These are phyloP conservation scores for Hybognathus amarus DNA, from an alignment of 2,797 vertebrate species.

Conservation along the genomic window DNA sequence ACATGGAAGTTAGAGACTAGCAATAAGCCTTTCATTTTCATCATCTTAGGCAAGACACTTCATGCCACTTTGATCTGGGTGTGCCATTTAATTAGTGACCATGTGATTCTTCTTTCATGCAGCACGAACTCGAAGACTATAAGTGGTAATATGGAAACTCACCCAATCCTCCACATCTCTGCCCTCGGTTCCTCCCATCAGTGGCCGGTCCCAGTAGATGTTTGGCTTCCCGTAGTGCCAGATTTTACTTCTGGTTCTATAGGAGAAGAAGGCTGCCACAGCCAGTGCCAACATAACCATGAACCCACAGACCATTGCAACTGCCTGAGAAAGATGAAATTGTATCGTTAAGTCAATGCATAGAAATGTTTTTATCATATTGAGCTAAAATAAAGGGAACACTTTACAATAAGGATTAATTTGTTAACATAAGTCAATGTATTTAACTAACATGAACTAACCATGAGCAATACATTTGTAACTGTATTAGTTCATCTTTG, in stretches of 20 bases:
- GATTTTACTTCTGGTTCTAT: slow-evolving; percentile 85
- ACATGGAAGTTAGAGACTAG: neutral
- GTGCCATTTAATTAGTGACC: slow-evolving; percentile 1
- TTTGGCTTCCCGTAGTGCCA: slow-evolving; percentile 87
- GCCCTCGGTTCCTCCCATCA: slow-evolving; percentile 75
- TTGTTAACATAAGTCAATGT: too few species aligned
- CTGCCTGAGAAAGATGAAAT: slow-evolving; percentile 70
- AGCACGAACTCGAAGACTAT: neutral
- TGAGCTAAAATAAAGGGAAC: neutral
- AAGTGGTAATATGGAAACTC: slow-evolving; percentile 43
- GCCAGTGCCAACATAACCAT: slow-evolving; percentile 81
- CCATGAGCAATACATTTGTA: too few species aligned
- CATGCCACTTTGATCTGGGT: slow-evolving; percentile 3
- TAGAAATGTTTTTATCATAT: neutral
- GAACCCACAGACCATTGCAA: slow-evolving; percentile 89
- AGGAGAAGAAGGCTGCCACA: slow-evolving; percentile 82
- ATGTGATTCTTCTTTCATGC: neutral
- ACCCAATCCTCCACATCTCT: slow-evolving; percentile 91
- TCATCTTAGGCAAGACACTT: slow-evolving; percentile 10
- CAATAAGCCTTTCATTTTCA: slow-evolving; percentile 1
- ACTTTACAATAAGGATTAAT: too few species aligned
- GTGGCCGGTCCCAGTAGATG: slow-evolving; percentile 83
- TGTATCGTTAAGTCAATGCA: neutral
- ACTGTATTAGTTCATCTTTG: too few species aligned
- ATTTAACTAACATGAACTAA: too few species aligned